Percentiles rank a stretch among this genome's conserved stretches.
These are phyloP conservation scores for Brachypalpus laphriformis DNA, from an alignment of 2,888 invertebrate genomes.

Conservation along the genomic window DNA sequence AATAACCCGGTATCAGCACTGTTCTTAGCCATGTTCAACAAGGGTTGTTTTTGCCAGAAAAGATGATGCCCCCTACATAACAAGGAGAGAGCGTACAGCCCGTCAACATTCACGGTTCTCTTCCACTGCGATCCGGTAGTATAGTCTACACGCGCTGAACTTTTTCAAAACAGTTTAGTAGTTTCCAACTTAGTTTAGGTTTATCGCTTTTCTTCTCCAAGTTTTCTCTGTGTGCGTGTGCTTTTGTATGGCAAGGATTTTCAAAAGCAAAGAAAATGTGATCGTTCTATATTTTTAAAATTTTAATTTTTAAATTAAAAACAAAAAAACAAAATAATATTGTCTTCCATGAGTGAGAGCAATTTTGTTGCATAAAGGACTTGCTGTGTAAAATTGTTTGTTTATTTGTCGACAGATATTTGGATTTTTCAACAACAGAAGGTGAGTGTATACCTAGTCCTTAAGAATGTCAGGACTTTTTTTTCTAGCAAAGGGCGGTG, in stretches of 20 bases:
- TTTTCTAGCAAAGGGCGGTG: slow-evolving; percentile 26
- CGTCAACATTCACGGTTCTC: slow-evolving; percentile 56
- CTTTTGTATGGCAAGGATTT: slow-evolving; percentile 10
- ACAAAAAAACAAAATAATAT: slow-evolving; percentile 9
- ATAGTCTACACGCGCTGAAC: slow-evolving; percentile 15
- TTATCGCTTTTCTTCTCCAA: slow-evolving; percentile 19
- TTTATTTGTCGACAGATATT: slow-evolving; percentile 6
- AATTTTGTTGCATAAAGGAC: not conserved
- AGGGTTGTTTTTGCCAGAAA: slow-evolving; percentile 48
- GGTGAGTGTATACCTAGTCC: slow-evolving; percentile 25
- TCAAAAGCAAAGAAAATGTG: slow-evolving; percentile 32
- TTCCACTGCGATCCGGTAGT: slow-evolving; percentile 46
- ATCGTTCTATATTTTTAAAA: not conserved
- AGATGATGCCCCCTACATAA: slow-evolving; percentile 29
- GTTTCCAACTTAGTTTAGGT: slow-evolving; percentile 58
- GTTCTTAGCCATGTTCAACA: slow-evolving; percentile 27
- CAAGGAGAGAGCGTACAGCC: slow-evolving; percentile 35
- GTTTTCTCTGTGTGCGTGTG: not conserved
- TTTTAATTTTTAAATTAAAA: not conserved
- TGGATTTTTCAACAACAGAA: slow-evolving; percentile 26
- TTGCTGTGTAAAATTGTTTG: not conserved
- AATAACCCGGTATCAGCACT: slow-evolving; percentile 21
- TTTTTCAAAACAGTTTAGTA: slow-evolving; percentile 50
- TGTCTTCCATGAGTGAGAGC: slow-evolving; percentile 52
- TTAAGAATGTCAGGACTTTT: not conserved